Percentiles rank a stretch among this genome's conserved stretches.
Evolutionary conservation across 2,113 vertebrate species (phyloP).

Genomic region (Clarias magur): DNA sequence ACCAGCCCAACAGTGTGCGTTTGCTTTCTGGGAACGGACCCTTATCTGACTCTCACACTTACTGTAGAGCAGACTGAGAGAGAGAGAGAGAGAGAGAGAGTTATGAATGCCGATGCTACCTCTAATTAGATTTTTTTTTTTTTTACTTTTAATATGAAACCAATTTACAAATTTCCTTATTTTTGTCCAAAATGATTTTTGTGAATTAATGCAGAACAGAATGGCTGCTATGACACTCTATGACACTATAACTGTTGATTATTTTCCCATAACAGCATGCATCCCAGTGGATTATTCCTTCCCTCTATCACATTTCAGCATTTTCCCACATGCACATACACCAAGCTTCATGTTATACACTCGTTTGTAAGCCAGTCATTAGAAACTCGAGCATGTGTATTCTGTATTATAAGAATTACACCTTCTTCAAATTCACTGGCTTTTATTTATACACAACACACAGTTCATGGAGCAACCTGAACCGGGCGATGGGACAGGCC

Average conservation of each 20-base stretch:
- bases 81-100: background rate
- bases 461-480: background rate
- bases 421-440: background rate
- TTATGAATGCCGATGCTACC: background rate
- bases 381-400: background rate
- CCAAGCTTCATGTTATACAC: background rate
- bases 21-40: conserved; percentile 36
- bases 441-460: background rate
- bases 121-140: background rate
- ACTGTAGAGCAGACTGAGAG: background rate
- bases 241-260: background rate
- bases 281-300: background rate
- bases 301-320: background rate
- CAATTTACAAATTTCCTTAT: background rate
- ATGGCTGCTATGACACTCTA: background rate
- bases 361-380: background rate
- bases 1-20: conserved; percentile 28
- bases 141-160: background rate
- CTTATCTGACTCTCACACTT: conserved; percentile 20
- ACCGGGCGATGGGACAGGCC: background rate
- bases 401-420: background rate
- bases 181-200: background rate
- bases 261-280: background rate
- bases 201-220: background rate
- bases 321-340: too few relatives aligned